Percentiles rank a stretch among this genome's conserved stretches.
phyloP scores from a whole-genome alignment of 2,888 invertebrate species.

The Alcis repandata region DNA sequence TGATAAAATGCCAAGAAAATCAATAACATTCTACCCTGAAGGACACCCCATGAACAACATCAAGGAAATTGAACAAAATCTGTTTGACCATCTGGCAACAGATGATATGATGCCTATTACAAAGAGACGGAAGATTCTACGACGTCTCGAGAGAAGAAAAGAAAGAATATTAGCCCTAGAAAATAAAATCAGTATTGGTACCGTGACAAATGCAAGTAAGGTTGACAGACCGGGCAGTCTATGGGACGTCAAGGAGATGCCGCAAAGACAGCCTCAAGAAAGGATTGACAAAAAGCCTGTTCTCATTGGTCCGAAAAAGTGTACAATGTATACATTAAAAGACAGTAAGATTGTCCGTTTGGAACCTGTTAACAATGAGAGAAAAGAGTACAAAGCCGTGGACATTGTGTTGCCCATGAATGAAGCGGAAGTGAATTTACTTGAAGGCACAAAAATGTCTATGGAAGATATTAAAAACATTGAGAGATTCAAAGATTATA shows the following conservation, averaged over 20 bases:
- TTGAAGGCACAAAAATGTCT: constrained; percentile 81
- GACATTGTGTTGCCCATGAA: constrained; percentile 74
- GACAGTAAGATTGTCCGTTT: constrained; percentile 82
- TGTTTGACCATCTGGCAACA: constrained; percentile 78
- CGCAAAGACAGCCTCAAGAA: constrained; percentile 38
- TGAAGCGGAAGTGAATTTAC: constrained; percentile 68
- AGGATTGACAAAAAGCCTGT: constrained; percentile 40
- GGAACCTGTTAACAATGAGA: constrained; percentile 57
- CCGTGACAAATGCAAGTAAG: constrained; percentile 45
- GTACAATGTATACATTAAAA: constrained; percentile 80
- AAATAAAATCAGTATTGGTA: constrained; percentile 50
- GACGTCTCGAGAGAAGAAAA: constrained; percentile 78
- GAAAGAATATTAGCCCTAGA: constrained; percentile 63
- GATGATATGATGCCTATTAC: constrained; percentile 74
- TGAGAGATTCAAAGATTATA: constrained; percentile 84
- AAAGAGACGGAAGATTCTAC: constrained; percentile 78
- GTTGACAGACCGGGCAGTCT: constrained; percentile 65
- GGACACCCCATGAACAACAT: constrained; percentile 85
- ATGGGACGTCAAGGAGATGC: constrained; percentile 78
- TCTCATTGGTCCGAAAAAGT: constrained; percentile 36
- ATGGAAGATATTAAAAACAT: constrained; percentile 84
- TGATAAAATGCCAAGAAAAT: constrained; percentile 54
- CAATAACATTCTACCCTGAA: constrained; percentile 67
- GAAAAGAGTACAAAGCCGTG: constrained; percentile 65
- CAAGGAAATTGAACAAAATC: constrained; percentile 77